phyloP scores from a whole-genome alignment of 2,797 vertebrate genomes.

The Octomys mimax region DNA sequence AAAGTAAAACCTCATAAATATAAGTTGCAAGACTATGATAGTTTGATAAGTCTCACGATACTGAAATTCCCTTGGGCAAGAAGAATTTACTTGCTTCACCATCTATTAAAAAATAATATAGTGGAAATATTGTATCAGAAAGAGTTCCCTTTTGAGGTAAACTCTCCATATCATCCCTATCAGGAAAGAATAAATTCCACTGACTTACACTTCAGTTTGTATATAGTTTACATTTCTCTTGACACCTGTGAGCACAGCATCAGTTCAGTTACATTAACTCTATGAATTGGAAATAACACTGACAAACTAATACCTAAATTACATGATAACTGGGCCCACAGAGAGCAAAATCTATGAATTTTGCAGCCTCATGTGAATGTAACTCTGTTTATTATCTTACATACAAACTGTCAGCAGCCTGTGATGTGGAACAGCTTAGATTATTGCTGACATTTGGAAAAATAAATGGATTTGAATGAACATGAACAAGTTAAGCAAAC shows the following conservation, averaged over 20 bases:
- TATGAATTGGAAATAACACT: constrained; percentile 12
- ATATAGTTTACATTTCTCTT: not conserved
- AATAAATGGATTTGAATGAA: constrained; percentile 63
- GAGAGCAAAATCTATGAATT: constrained; percentile 45
- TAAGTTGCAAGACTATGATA: not conserved
- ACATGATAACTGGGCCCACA: not conserved
- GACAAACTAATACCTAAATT: constrained; percentile 68
- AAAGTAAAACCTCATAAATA: too few relatives aligned
- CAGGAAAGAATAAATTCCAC: not conserved
- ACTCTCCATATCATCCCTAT: not conserved
- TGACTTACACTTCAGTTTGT: not conserved
- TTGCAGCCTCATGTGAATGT: not conserved
- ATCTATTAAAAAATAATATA: not conserved
- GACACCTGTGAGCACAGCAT: not conserved
- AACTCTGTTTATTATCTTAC: constrained; percentile 67
- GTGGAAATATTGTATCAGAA: not conserved
- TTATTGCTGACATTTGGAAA: constrained; percentile 76
- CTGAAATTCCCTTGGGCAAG: not conserved
- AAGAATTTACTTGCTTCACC: not conserved
- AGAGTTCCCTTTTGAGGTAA: not conserved
- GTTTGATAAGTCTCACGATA: not conserved
- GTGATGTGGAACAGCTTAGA: constrained; percentile 56
- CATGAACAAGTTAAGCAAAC: constrained; percentile 38
- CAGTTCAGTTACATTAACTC: constrained; percentile 58
- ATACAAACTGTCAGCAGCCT: constrained; percentile 35